Base-by-base conservation (phyloP, 2,888 invertebrate genomes). In the Noctua janthe region DNA sequence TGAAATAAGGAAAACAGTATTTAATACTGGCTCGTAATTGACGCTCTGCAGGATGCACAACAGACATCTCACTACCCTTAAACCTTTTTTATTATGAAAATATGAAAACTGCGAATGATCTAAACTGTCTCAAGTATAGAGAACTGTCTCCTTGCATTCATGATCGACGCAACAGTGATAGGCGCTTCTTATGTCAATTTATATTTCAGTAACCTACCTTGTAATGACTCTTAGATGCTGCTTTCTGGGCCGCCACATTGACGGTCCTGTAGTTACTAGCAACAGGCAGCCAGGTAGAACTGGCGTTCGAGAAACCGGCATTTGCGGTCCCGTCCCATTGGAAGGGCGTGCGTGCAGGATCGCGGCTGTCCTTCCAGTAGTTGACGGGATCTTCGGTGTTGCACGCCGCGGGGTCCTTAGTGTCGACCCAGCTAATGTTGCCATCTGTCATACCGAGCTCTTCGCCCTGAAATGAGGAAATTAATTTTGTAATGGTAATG, bases 371-470 rank as follows among this genome's bases (percentile, higher is more conserved):
- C 62, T 94, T 90, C 83, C 96, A 94, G 92, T 98, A 98, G 86
- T 97, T 96, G 3, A 96, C 89, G 0, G 97, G 97, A 87, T 98
- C 98, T 64, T 98, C 97, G 0, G 97, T 97, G 89, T 97, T 97
- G 90, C 97, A 97, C 3, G 98, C 98, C 7, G 97, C 97, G 0
- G 98, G 97, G 94, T 98, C 98, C 0, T 96, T 93, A 0, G 98
- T 98, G 80, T 98, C 97, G 5, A 97, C 94, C 97, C 97, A 98
- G 7, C 97, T 97, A 39, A 98, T 96, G 90, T 93, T 93, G 3
- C 97, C 97, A 91, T 98, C 98, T 0, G 97, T 97, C 98, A 99
- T 98, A 15, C 98, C 99, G 78, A 99, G 97, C 93, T 99, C 99
- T 92, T 99, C 99, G 3, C 99, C 99, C 95, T 98, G 97, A 54